Percentiles rank a stretch among this genome's conserved stretches.
Evolutionary conservation across 92 coral and sea anemone genomes (phyloP).

Genomic region (Heteractis magnifica): DNA sequence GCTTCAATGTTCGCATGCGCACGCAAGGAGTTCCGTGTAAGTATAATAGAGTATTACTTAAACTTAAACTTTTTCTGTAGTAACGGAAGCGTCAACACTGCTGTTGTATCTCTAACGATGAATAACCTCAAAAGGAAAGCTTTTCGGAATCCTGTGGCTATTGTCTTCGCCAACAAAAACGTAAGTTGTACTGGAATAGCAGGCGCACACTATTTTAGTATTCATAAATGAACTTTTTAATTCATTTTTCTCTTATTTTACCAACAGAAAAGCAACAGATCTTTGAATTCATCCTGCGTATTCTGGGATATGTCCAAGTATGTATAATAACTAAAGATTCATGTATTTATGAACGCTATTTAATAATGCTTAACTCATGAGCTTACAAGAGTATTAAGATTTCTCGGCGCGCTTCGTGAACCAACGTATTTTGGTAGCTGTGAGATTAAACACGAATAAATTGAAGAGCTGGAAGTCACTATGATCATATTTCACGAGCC

Average conservation of each 20-base stretch:
- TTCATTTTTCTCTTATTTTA: constrained; percentile 7
- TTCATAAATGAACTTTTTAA: background rate
- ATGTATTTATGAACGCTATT: background rate
- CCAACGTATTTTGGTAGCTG: too few species aligned
- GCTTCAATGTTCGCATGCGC: background rate
- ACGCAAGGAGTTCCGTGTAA: background rate
- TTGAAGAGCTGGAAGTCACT: too few species aligned
- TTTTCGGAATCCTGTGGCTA: constrained; percentile 69
- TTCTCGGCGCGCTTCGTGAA: too few species aligned
- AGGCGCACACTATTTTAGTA: background rate
- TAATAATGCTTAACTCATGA: too few species aligned
- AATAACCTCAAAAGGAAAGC: constrained; percentile 54
- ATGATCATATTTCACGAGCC: too few species aligned
- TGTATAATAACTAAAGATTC: background rate
- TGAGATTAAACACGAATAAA: too few species aligned
- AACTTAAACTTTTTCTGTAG: background rate
- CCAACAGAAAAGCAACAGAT: background rate
- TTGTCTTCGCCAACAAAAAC: constrained; percentile 58
- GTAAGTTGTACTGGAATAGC: constrained; percentile 17
- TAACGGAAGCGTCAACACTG: constrained; percentile 55
- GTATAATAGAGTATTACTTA: background rate
- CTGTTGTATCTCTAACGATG: constrained; percentile 79
- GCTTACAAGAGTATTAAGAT: too few species aligned
- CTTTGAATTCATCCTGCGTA: constrained; percentile 34
- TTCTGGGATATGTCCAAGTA: constrained; percentile 55